These are phyloP conservation scores for Dicroscelio sp. DNA, from an alignment of 2,888 invertebrate species.

Conservation along the genomic window DNA sequence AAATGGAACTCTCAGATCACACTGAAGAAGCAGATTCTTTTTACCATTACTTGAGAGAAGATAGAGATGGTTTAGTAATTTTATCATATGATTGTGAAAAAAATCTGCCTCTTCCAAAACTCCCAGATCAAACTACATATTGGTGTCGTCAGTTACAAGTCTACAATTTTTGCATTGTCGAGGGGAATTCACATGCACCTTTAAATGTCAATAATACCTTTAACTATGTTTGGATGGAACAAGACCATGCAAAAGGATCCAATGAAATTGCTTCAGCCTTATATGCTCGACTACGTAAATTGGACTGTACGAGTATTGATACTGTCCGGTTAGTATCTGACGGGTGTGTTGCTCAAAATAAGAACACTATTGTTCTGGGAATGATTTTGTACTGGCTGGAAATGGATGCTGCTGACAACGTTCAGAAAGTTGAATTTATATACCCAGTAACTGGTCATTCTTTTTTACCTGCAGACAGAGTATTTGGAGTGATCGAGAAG, in stretches of 20 bases:
- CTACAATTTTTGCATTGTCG: constrained; percentile 42
- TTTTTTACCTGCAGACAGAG: constrained; percentile 40
- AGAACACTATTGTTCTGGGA: constrained; percentile 19
- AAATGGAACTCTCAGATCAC: not conserved
- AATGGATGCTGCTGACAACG: not conserved
- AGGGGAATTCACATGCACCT: constrained; percentile 2
- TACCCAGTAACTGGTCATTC: constrained; percentile 52
- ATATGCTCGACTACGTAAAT: not conserved
- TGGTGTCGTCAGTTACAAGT: constrained; percentile 19
- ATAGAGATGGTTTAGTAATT: not conserved
- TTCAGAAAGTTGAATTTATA: constrained; percentile 27
- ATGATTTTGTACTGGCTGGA: constrained; percentile 17
- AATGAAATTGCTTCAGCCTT: constrained; percentile 44
- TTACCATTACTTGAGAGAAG: constrained; percentile 19
- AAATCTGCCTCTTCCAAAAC: constrained; percentile 30
- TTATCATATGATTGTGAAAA: constrained; percentile 39
- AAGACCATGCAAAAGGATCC: constrained; percentile 39
- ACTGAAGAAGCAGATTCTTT: constrained; percentile 17
- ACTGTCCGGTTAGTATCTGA: constrained; percentile 37
- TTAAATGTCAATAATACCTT: constrained; percentile 25
- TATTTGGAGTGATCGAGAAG: constrained; percentile 40
- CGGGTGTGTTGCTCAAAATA: constrained; percentile 41
- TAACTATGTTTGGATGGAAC: constrained; percentile 33
- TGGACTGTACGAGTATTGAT: not conserved
- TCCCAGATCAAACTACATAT: constrained; percentile 31